Base-by-base conservation (phyloP, 2,888 invertebrate genomes). In the Bellardia pandia region DNA sequence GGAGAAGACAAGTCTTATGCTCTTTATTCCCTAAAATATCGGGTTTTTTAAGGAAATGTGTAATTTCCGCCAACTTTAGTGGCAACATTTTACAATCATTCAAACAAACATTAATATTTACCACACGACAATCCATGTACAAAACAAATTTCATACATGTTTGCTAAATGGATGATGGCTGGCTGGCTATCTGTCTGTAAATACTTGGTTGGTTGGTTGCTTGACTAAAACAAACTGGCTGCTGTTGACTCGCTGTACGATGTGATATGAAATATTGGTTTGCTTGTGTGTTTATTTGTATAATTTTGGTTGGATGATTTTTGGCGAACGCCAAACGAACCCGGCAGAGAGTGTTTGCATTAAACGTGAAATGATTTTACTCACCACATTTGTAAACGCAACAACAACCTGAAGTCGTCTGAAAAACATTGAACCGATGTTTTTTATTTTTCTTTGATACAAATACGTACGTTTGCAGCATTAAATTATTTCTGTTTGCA, bases 401-500 rank as follows among this genome's bases (percentile, higher is more conserved):
- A 58, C 30, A 30, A 33, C 30, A 58, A 58, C 40, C 62, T 53
- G 16, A 53, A 64, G 53, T 64, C 69, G 53, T 53, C 51, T 62
- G 23, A 45, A 62, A 83, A 71, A 71, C 76, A 77, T 77, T 77
- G 76, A 83, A 77, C 83, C 77, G 76, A 56, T 62, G 23, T 76
- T 58, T 58, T n/a, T 30, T 9, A 3, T 62, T 6, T 42, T 81
- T 56, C 66, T 56, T 72, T 66, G 58, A 68, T 56, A 68, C n/a
- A 68, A 56, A 79, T 71, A 60, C 13, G 72, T 69, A 53, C 68
- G 48, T 58, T 23, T 23, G 23, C 23, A 23, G 23, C 23, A 33
- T 64, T 33, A 64, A 68, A n/a, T 30, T 7, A 68, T 40, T 56
- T n/a, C 40, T 42, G 37, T 37, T 58, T 58, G 6, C 48, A 23